Conservation (phyloP, 1,140 invertebrate species). For the Sitodiplosis mosellana region DNA sequence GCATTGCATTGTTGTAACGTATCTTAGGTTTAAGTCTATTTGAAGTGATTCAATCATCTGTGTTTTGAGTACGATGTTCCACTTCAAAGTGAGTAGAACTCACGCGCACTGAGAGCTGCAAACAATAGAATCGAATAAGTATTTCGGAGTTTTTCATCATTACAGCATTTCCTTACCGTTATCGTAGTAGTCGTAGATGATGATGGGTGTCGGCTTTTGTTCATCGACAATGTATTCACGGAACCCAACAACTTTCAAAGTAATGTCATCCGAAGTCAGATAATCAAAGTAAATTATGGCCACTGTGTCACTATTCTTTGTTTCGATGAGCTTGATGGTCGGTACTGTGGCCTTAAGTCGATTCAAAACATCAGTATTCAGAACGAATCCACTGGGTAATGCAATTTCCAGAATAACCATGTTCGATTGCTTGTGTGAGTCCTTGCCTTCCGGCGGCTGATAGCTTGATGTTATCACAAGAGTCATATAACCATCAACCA, state of each 20-base stretch:
- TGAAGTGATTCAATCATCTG: too few species aligned
- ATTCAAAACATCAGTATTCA: neutral
- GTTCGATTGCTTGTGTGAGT: constrained; percentile 25
- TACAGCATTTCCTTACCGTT: constrained; percentile 37
- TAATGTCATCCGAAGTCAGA: constrained; percentile 41
- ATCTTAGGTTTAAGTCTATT: too few species aligned
- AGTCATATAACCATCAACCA: neutral
- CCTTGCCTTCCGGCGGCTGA: neutral
- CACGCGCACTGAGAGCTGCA: neutral
- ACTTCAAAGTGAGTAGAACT: neutral
- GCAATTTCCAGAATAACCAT: constrained; percentile 73
- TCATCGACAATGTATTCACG: constrained; percentile 60
- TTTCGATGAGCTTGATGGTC: constrained; percentile 27
- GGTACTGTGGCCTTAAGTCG: neutral
- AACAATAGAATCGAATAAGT: neutral
- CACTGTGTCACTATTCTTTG: constrained; percentile 46
- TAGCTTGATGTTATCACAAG: neutral
- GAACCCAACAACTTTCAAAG: constrained; percentile 63
- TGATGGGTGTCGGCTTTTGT: constrained; percentile 59
- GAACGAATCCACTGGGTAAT: constrained; percentile 44
- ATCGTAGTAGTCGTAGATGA: constrained; percentile 77
- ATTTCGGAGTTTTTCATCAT: neutral
- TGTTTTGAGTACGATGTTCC: too few species aligned
- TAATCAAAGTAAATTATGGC: constrained; percentile 65
- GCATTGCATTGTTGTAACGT: too few species aligned